These are phyloP conservation scores for Pyxicephalus adspersus DNA, from an alignment of 2,113 vertebrate genomes.

Conservation along the genomic window DNA sequence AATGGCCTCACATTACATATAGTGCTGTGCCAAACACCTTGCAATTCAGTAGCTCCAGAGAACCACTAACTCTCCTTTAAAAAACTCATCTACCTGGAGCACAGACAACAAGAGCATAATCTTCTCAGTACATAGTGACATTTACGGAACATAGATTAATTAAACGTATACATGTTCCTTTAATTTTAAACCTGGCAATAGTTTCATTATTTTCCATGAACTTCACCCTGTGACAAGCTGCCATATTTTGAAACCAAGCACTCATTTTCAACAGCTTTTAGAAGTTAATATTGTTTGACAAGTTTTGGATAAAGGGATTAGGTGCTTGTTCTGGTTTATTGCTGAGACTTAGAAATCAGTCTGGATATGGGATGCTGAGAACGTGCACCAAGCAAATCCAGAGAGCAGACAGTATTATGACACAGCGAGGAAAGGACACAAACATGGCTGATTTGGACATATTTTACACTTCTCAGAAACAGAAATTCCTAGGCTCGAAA, in stretches of 20 bases:
- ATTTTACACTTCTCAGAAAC: neutral
- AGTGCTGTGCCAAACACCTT: too few relatives aligned
- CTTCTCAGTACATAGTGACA: neutral
- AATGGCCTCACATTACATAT: too few relatives aligned
- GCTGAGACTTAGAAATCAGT: slow-evolving; percentile 13
- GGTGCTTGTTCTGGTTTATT: slow-evolving; percentile 41
- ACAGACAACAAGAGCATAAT: neutral
- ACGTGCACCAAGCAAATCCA: neutral
- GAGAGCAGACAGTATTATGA: slow-evolving; percentile 1
- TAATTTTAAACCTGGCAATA: slow-evolving; percentile 38
- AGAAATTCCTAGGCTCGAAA: neutral
- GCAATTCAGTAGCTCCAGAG: too few relatives aligned
- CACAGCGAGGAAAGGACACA: neutral
- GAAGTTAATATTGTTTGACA: slow-evolving; percentile 50
- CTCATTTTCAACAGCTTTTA: slow-evolving; percentile 36
- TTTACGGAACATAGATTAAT: neutral
- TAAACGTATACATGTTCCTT: neutral
- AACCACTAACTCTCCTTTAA: too few relatives aligned
- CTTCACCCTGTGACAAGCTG: slow-evolving; percentile 12
- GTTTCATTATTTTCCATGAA: slow-evolving; percentile 42
- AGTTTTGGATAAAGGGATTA: slow-evolving; percentile 43
- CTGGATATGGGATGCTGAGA: slow-evolving; percentile 12
- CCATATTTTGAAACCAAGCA: slow-evolving; percentile 37
- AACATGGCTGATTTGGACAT: neutral
- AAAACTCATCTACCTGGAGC: too few relatives aligned